These are phyloP conservation scores for Melanotaenia nigrans DNA, from an alignment of 2,797 vertebrate genomes.

Conservation along the genomic window DNA sequence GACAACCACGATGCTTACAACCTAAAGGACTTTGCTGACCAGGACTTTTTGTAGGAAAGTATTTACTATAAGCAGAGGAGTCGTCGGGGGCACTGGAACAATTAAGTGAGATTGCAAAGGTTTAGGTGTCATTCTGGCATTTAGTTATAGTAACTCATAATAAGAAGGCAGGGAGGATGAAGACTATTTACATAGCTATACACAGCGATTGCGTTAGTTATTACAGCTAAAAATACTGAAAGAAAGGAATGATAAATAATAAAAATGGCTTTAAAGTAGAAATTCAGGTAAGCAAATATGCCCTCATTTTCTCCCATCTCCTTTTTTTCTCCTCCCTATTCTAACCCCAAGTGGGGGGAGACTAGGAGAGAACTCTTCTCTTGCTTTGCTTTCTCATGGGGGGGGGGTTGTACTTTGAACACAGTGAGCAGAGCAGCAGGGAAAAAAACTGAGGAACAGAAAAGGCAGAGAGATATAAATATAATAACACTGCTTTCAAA, in stretches of 20 bases:
- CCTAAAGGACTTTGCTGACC: slow-evolving; percentile 23
- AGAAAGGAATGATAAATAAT: slow-evolving; percentile 1
- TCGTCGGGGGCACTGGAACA: slow-evolving; percentile 7
- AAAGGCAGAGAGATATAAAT: slow-evolving; percentile 33
- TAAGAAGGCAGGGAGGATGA: slow-evolving; percentile 17
- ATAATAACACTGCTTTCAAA: slow-evolving; percentile 34
- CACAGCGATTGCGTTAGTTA: background rate
- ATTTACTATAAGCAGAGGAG: slow-evolving; percentile 25
- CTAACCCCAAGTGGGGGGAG: too few species aligned
- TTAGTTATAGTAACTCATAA: slow-evolving; percentile 43
- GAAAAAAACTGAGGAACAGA: slow-evolving; percentile 34
- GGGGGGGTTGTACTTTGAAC: slow-evolving; percentile 49
- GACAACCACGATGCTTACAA: slow-evolving; percentile 15
- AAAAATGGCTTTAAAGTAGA: slow-evolving; percentile 17
- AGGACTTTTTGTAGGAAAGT: slow-evolving; percentile 8
- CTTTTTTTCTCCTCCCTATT: background rate
- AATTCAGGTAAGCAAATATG: slow-evolving; percentile 38
- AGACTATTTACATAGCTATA: background rate
- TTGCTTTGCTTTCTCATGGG: slow-evolving; percentile 15
- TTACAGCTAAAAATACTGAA: slow-evolving; percentile 2
- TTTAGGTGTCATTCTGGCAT: slow-evolving; percentile 40
- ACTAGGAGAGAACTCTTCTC: slow-evolving; percentile 16
- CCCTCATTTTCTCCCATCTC: slow-evolving; percentile 9
- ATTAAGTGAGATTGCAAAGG: slow-evolving; percentile 45
- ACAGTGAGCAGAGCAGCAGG: slow-evolving; percentile 27